Evolutionary conservation across 1,140 invertebrate species (phyloP).

Genomic region (Steinernema feltiae): DNA sequence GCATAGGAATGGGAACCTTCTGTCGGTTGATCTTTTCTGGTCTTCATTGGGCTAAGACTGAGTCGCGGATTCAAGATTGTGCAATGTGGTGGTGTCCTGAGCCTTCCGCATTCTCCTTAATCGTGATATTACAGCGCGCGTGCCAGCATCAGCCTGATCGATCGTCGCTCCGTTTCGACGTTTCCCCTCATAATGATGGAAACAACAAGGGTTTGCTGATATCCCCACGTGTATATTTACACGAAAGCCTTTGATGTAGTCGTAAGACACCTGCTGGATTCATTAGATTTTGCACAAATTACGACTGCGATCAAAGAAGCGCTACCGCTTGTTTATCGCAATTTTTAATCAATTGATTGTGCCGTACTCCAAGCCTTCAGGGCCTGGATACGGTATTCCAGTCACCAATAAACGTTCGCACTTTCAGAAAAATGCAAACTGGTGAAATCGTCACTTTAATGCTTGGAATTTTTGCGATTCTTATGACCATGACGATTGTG

Average conservation of each 20-base stretch:
- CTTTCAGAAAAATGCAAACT: constrained; percentile 7
- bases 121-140: neutral
- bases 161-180: neutral
- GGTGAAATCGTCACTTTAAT: neutral
- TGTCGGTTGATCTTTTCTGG: neutral
- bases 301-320: neutral
- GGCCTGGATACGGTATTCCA: too few relatives aligned
- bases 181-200: neutral
- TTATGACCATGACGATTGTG: neutral
- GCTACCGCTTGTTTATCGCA: neutral
- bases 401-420: neutral
- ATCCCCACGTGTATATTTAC: neutral
- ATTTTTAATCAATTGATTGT: too few relatives aligned
- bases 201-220: neutral
- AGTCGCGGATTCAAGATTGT: too few relatives aligned
- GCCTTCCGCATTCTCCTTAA: neutral
- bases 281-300: neutral
- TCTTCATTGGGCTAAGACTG: too few relatives aligned
- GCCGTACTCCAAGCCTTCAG: too few relatives aligned
- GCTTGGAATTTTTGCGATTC: constrained; percentile 3
- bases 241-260: too few relatives aligned
- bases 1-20: neutral
- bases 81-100: too few relatives aligned
- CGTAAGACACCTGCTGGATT: too few relatives aligned
- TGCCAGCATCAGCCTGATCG: neutral